Evolutionary conservation across 2,797 vertebrate species (phyloP), one percentile per base, ranked within the genome.

Genomic region (Pelochelys cantorii): DNA sequence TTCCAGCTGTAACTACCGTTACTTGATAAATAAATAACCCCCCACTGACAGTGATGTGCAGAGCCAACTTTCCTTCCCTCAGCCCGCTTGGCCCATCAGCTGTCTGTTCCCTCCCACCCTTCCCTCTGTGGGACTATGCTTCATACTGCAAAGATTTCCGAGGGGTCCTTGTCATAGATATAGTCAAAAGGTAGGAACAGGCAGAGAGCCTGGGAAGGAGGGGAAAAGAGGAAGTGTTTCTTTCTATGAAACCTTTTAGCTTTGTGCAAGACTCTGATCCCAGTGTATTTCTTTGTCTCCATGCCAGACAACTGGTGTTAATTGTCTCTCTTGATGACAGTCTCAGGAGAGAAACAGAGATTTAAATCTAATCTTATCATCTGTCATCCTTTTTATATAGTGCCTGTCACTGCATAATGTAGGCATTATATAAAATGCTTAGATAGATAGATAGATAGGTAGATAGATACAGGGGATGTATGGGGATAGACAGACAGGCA

Each of bases 1-100:
- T 88, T 87, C 83, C 92, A 87, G 96, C 90, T 96, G 86, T 97
- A 97, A 91, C 97, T 79, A 97, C 92, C 82, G 89, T 62, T 95
- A 96, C 79, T 3, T 90, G 81, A 71, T 90, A 96, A 95, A 97
- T 85, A 97, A 97, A 97, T 90, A 97, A 92, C 95, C 81, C 27
- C 20, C 20, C 68, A 52, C 75, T 7, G 81, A 79, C 94, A 93
- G 92, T 91, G 95, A 95, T 88, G 86, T 91, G 68, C 31, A 14
- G 71, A 74, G 65, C 88, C 77, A 93, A 86, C 87, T 77, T 93
- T 85, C 56, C 91, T 75, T 56, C 84, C 83, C 90, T 53, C 1
- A 0, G 8, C 31, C 78, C 57, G 31, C 5, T 13, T 3, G 12
- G 80, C 52, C 74, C 89, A 92, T 74, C 62, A 48, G 84, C 81